A percentile compares a stretch with the other conserved stretches of the same genome.
Conservation (phyloP, 2,888 invertebrate genomes). For the Boloria selene region DNA sequence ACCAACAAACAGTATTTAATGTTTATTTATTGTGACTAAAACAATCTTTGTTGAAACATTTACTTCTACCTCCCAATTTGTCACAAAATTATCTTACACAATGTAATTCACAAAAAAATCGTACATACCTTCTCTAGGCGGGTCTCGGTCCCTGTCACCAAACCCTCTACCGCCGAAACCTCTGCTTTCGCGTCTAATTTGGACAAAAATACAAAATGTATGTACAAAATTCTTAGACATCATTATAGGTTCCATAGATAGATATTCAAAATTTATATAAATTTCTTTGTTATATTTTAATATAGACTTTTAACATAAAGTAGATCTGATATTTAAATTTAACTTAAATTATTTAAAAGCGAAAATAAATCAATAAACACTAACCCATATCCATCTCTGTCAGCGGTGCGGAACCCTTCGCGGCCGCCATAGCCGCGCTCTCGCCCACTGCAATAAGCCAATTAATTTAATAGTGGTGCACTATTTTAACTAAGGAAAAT, state of each 20-base stretch:
- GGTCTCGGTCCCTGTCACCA: conserved; percentile 71
- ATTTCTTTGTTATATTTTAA: no score
- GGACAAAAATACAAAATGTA: conserved; percentile 26
- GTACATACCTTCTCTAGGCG: conserved; percentile 71
- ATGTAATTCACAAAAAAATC: conserved; percentile 9
- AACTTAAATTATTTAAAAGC: background rate
- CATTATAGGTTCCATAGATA: no score
- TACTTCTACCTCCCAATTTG: no score
- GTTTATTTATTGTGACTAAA: background rate
- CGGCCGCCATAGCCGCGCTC: conserved; percentile 68
- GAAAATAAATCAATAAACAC: conserved; percentile 1
- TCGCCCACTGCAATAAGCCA: conserved; percentile 31
- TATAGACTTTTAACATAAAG: no score
- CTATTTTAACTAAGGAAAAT: no score
- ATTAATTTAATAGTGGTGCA: background rate
- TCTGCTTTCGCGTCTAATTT: conserved; percentile 65
- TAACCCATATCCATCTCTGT: conserved; percentile 58
- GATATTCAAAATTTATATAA: no score
- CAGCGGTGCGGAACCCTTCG: conserved; percentile 72
- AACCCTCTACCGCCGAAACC: conserved; percentile 70
- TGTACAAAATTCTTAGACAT: background rate
- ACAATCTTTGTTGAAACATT: background rate
- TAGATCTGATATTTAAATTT: no score
- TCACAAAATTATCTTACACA: background rate
- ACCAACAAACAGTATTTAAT: no score